Evolutionary conservation across 1,140 invertebrate species (phyloP), one percentile per base, ranked within the genome.

Genomic region (Drosophila nebulosa): DNA sequence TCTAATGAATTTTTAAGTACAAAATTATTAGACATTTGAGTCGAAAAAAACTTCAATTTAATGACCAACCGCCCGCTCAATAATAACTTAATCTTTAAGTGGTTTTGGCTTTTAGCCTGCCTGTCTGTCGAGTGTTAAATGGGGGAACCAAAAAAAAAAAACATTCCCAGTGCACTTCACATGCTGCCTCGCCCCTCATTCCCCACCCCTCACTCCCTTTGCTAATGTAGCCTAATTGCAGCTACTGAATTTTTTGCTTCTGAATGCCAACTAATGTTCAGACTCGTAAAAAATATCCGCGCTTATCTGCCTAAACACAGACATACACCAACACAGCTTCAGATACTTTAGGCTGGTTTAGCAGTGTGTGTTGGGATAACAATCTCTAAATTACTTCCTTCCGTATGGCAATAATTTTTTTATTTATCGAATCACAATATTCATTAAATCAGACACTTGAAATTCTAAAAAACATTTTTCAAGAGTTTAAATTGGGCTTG

Each of bases 71-170:
- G 57, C 21, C 53, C 30, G 22, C 12, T 21, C 26, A 57, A 61
- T 84, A 70, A 84, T 80, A 76, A 86, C 64, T 85, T 81, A 81
- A 86, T 86, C 83, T 81, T 46, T 81, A 81, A 86, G 83, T 86
- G 81, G 74, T 88, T 86, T 88, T 75, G 59, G 66, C 78, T 85
- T 74, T 78, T 70, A 74, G 36, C 74, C 66, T 39, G 52, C 32
- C 42, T 21, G 26, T 16, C 51, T 27, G 24, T 53, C 14, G 26
- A 55, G 52, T 32, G 52, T 55, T 55, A 55, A 55, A 55, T 24
- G 26, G 52, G 9, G 14, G 39, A 18, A 30, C 27, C 27, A 30
- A 30, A n/a, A 3, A 14, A 36, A 52, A 26, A n/a, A 30, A 16
- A 5, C 52, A 32, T 55, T 55, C 26, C 26, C 26, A 55, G 14